phyloP scores from a whole-genome alignment of 2,113 vertebrate genomes.

The Baryphthengus martii region DNA sequence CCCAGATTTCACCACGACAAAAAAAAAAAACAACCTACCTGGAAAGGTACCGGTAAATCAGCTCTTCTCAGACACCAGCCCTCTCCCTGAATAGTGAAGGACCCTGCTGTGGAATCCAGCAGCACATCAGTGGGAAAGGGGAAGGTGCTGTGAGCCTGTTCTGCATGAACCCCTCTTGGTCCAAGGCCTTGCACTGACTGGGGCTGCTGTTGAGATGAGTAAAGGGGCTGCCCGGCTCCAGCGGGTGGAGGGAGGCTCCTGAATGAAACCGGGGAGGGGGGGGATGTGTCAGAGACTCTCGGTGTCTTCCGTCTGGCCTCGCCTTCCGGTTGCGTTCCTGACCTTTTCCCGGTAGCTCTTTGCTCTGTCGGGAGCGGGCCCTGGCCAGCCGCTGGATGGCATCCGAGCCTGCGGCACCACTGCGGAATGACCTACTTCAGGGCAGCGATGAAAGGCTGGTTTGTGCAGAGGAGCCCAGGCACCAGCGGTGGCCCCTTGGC shows the following conservation, averaged over 20 bases:
- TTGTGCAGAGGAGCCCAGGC: not conserved
- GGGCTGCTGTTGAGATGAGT: accelerated
- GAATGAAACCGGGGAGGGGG: accelerated
- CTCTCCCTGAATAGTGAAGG: not conserved
- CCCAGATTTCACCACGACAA: not conserved
- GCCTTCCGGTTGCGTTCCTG: not conserved
- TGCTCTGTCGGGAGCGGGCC: not conserved
- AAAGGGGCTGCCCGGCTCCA: accelerated
- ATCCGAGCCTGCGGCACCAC: not conserved
- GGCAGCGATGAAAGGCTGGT: not conserved
- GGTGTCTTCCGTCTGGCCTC: accelerated
- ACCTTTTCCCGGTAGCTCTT: not conserved
- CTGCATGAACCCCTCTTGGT: not conserved
- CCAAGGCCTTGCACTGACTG: accelerated
- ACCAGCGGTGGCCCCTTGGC: not conserved
- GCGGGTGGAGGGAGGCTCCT: not conserved
- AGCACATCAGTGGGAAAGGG: not conserved
- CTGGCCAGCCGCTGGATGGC: not conserved
- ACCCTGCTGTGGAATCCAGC: not conserved
- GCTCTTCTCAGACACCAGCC: not conserved
- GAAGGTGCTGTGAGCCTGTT: not conserved
- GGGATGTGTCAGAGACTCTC: not conserved
- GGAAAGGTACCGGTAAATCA: not conserved
- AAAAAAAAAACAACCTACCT: not conserved
- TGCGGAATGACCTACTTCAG: not conserved